A percentile compares a stretch with the other conserved stretches of the same genome.
Conservation (phyloP, 1,140 invertebrate genomes). For the Kradibia gibbosae region DNA sequence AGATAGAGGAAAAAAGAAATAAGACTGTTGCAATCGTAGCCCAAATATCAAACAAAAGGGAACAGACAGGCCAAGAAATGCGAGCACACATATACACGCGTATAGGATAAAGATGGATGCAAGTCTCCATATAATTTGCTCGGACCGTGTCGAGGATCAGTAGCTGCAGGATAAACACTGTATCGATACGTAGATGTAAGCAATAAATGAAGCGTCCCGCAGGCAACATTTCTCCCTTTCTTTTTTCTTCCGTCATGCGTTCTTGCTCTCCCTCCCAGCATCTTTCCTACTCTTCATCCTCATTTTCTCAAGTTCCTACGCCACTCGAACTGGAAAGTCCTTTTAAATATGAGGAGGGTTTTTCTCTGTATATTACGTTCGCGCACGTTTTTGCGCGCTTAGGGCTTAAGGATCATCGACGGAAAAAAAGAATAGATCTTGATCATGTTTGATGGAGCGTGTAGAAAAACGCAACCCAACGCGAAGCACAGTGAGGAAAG, state of each 20-base stretch:
- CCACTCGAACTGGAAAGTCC: background rate
- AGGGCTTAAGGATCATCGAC: background rate
- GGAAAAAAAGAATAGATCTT: conserved; percentile 23
- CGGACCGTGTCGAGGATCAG: conserved; percentile 34
- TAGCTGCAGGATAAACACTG: conserved; percentile 40
- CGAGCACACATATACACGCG: background rate
- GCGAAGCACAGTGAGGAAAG: background rate
- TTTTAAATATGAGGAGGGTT: conserved; percentile 20
- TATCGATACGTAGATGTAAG: background rate
- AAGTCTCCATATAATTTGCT: conserved; percentile 22
- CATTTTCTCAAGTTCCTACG: background rate
- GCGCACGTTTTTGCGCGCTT: conserved; percentile 28
- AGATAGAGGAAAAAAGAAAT: conserved; percentile 20
- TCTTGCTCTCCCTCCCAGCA: background rate
- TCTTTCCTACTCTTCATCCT: background rate
- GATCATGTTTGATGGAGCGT: conserved; percentile 36
- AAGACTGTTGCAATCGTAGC: too few relatives aligned
- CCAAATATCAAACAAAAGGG: background rate
- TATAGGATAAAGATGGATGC: conserved; percentile 15
- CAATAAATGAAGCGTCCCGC: conserved; percentile 46
- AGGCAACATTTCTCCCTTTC: conserved; percentile 26
- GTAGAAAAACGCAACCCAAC: conserved; percentile 9
- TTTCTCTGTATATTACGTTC: conserved; percentile 16
- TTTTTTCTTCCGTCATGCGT: background rate
- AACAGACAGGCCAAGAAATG: background rate